Percentiles rank a stretch among this genome's conserved stretches.
phyloP scores from a whole-genome alignment of 2,113 vertebrate genomes.

The Numida meleagris region DNA sequence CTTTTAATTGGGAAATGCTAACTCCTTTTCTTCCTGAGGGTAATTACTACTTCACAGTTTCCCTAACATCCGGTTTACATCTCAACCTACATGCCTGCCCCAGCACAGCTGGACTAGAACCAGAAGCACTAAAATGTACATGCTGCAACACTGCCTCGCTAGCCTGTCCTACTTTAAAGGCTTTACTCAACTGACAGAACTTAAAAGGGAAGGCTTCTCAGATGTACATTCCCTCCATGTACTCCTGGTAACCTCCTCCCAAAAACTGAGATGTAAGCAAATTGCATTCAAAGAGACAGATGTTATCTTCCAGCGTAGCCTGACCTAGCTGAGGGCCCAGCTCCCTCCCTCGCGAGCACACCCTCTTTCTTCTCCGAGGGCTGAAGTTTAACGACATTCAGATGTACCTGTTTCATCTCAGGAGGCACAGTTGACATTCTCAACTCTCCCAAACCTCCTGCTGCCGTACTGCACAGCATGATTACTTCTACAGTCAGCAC shows the following conservation, averaged over 20 bases:
- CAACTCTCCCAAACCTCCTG: background rate
- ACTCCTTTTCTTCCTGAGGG: background rate
- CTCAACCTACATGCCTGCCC: background rate
- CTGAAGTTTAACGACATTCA: background rate
- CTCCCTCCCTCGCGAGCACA: background rate
- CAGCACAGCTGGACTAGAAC: accelerated
- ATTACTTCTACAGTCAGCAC: background rate
- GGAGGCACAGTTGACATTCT: background rate
- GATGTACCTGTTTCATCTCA: conserved; percentile 3
- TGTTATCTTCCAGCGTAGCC: background rate
- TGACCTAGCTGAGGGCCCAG: background rate
- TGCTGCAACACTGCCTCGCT: background rate
- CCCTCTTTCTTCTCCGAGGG: background rate
- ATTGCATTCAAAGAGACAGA: background rate
- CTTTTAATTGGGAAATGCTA: background rate
- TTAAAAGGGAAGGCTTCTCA: background rate
- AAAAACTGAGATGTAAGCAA: background rate
- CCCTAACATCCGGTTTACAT: background rate
- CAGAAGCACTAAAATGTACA: background rate
- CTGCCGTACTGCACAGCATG: background rate
- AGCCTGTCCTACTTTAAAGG: background rate
- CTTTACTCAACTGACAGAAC: background rate
- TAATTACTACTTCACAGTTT: background rate
- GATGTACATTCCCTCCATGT: background rate
- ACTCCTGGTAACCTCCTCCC: background rate